These are phyloP conservation scores for Oncorhynchus keta DNA, from an alignment of 2,113 vertebrate genomes.

Conservation along the genomic window DNA sequence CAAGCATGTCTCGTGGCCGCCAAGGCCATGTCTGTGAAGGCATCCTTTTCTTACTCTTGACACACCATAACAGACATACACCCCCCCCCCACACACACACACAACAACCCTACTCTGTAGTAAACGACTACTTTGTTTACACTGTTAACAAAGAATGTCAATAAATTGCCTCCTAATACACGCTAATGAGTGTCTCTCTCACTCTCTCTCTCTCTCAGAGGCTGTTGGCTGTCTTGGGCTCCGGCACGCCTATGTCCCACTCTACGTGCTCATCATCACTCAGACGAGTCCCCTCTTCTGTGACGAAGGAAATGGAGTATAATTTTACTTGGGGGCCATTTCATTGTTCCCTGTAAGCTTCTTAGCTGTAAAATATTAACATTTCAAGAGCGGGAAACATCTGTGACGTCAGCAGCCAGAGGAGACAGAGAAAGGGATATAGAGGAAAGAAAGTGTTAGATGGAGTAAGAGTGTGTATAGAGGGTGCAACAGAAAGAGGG, in stretches of 20 bases:
- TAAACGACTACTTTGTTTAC: slow-evolving; percentile 37
- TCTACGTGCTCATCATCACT: slow-evolving; percentile 55
- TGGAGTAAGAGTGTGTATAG: not conserved
- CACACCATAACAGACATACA: no score
- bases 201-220: no score
- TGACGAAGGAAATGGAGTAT: slow-evolving; percentile 70
- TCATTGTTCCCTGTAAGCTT: slow-evolving; percentile 79
- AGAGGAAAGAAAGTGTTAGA: not conserved
- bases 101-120: slow-evolving; percentile 1
- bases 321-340: slow-evolving; percentile 75
- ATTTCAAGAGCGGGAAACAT: slow-evolving; percentile 65
- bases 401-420: slow-evolving; percentile 52
- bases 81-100: not conserved
- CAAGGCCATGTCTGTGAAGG: slow-evolving; percentile 12
- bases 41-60: no score
- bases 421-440: slow-evolving; percentile 29
- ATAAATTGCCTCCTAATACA: not conserved
- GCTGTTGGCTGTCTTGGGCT: not conserved
- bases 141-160: slow-evolving; percentile 34
- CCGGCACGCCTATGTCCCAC: slow-evolving; percentile 24
- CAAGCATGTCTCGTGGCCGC: slow-evolving; percentile 16
- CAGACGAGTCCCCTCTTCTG: slow-evolving; percentile 50
- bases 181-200: not conserved
- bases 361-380: slow-evolving; percentile 81
- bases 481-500: slow-evolving; percentile 11